Base-by-base conservation (phyloP, 2,888 invertebrate genomes). In the Amphipyra tragopoginis region DNA sequence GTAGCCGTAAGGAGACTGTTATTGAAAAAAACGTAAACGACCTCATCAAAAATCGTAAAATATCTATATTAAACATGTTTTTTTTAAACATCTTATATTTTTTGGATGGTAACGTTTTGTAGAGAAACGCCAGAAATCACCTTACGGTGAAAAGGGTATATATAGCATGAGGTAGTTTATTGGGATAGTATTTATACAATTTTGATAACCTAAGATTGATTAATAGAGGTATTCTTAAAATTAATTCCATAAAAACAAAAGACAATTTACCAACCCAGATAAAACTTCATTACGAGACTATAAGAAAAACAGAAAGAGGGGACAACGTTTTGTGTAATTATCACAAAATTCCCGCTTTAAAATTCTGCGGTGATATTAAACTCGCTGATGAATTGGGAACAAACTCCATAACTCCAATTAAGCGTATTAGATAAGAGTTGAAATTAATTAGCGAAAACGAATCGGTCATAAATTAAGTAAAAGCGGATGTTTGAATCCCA, bases 371-470 rank as follows among this genome's bases (percentile, higher is more conserved):
- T 65, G 76, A 77, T 83, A 84, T 86, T 83, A 84, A 84, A 84
- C 79, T 79, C 55, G 21, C 77, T 81, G 82, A 83, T 80, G 83
- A 87, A 87, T 86, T 79, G 80, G 76, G 79, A 84, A 83, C 82
- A 85, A 89, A 87, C 79, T 86, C 75, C 61, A 73, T 69, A 86
- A 87, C 85, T 86, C 87, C 89, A 89, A 89, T 89, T 87, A 86
- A 83, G 86, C 82, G 83, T 84, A 86, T 87, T 85, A 86, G 87
- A 89, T 86, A 87, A 86, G 87, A 86, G 86, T 84, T 81, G 78
- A 89, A 90, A 91, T 91, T 91, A 92, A 92, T 91, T 90, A 90
- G 86, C 71, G 85, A 82, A 81, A 86, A 84, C 85, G 86, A 81
- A 86, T 84, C 81, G 83, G 77, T 82, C 82, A 86, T 90, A 90